phyloP scores from a whole-genome alignment of 2,797 vertebrate species.

The Malurus splendens region DNA sequence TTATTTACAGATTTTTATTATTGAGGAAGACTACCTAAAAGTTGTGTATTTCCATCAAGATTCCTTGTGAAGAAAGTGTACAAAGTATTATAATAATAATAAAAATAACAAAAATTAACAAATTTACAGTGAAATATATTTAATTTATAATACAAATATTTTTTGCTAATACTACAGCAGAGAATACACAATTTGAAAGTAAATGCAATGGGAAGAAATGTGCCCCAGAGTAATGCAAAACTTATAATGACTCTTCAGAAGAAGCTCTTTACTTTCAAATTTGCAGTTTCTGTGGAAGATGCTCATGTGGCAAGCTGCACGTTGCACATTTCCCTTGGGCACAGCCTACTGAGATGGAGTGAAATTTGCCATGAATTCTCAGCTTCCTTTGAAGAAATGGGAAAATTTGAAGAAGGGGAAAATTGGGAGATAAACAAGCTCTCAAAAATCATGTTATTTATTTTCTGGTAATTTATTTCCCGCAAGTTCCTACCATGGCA shows the following conservation, averaged over 20 bases:
- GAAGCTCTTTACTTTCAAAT: neutral
- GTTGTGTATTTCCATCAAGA: neutral
- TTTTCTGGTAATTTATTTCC: neutral
- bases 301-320: neutral
- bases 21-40: neutral
- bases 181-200: neutral
- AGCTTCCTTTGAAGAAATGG: neutral
- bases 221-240: neutral
- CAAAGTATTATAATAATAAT: too few species aligned
- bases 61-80: neutral
- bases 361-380: neutral
- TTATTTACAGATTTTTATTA: neutral
- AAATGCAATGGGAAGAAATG: neutral
- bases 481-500: neutral
- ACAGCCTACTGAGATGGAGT: neutral
- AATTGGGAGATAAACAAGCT: fast-evolving
- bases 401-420: neutral
- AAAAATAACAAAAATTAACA: too few species aligned
- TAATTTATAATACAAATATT: neutral
- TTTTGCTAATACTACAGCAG: neutral
- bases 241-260: fast-evolving
- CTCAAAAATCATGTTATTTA: neutral
- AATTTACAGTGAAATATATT: too few species aligned
- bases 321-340: neutral
- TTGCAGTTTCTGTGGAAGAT: neutral